Conservation (phyloP, 2,888 invertebrate species). For the Lasioglossum villosulum region DNA sequence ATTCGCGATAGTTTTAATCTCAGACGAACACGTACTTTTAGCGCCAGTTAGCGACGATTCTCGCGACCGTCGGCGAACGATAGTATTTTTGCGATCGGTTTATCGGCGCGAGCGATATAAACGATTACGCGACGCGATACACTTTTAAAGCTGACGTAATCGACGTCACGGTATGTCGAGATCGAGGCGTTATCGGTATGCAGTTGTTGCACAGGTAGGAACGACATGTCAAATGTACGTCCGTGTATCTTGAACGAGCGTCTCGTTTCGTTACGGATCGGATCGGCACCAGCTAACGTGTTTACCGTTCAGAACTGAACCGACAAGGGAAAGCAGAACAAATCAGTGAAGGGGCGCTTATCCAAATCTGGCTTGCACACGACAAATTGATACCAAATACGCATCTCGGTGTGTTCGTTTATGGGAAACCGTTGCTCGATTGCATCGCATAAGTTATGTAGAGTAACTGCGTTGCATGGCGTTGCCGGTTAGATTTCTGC, state of each 20-base stretch:
- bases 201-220: conserved; percentile 55
- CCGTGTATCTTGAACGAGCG: conserved; percentile 16
- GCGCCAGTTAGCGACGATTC: neutral
- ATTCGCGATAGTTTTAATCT: too few species aligned
- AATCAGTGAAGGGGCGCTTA: conserved; percentile 36
- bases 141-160: conserved; percentile 72
- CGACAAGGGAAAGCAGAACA: conserved; percentile 57
- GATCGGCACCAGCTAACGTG: conserved; percentile 25
- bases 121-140: conserved; percentile 60
- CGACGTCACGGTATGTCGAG: conserved; percentile 23
- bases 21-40: too few species aligned
- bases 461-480: conserved; percentile 26
- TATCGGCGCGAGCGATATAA: conserved; percentile 15
- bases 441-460: conserved; percentile 33
- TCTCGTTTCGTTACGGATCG: neutral
- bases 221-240: conserved; percentile 31
- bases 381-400: conserved; percentile 47
- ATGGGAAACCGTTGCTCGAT: conserved; percentile 36
- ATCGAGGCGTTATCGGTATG: conserved; percentile 62
- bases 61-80: neutral
- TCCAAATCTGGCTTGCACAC: conserved; percentile 23
- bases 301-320: conserved; percentile 2
- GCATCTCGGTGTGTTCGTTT: conserved; percentile 35
- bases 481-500: neutral
- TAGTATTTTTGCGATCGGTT: conserved; percentile 2